Conservation (phyloP, 2,888 invertebrate genomes). For the Pandemis cinnamomeana region DNA sequence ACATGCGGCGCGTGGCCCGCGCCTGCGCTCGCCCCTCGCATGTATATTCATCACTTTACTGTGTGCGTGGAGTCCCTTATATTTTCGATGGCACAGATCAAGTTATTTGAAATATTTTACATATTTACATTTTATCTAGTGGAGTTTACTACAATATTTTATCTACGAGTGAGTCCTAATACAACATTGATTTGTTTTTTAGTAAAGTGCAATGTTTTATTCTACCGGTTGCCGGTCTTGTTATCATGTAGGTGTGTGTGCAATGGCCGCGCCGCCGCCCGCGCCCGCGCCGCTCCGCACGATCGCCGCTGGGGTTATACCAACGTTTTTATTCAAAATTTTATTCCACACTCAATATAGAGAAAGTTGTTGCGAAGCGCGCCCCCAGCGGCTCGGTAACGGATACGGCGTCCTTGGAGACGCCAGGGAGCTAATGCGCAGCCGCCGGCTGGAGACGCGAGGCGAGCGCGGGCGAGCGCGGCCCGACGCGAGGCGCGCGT, state of each 20-base stretch:
- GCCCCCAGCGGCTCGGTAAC: conserved; percentile 42
- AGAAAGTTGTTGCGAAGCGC: conserved; percentile 47
- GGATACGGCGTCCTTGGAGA: conserved; percentile 37
- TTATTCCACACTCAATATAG: conserved; percentile 47
- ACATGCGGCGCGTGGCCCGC: conserved; percentile 52
- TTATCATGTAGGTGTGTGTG: conserved; percentile 75
- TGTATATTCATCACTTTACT: conserved; percentile 69
- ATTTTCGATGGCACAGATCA: conserved; percentile 83
- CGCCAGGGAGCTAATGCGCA: conserved; percentile 41
- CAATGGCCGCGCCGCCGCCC: conserved; percentile 67
- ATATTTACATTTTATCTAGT: conserved; percentile 84
- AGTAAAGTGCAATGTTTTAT: conserved; percentile 83
- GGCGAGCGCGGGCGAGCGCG: conserved; percentile 50
- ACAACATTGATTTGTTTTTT: conserved; percentile 84
- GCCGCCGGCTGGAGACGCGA: conserved; percentile 26
- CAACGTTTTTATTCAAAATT: conserved; percentile 49
- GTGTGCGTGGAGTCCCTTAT: conserved; percentile 83
- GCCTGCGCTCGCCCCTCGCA: conserved; percentile 53
- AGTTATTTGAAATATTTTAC: conserved; percentile 83
- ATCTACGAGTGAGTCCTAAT: conserved; percentile 83
- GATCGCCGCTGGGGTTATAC: conserved; percentile 58
- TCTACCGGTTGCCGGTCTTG: conserved; percentile 82
- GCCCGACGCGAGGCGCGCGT: conserved; percentile 80
- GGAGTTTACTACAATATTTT: conserved; percentile 84
- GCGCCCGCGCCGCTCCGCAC: conserved; percentile 54